Conservation (phyloP, 2,888 invertebrate species). For the Adineta ricciae region DNA sequence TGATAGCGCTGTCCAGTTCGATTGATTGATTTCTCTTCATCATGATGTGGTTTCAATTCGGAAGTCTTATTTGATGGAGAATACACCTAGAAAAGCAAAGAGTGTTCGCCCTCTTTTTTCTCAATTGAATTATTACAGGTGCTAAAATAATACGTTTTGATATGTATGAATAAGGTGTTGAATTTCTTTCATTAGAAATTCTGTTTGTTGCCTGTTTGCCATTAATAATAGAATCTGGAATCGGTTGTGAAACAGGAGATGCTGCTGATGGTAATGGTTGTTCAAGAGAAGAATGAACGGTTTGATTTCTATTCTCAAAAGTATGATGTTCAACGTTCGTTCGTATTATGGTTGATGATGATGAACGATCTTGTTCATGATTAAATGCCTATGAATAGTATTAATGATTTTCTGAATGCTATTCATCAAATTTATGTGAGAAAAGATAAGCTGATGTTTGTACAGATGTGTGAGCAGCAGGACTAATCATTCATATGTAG, state of each 20-base stretch:
- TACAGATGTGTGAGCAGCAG: background rate
- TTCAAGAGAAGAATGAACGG: background rate
- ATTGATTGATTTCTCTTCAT: background rate
- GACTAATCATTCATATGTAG: background rate
- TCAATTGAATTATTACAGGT: background rate
- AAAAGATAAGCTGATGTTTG: background rate
- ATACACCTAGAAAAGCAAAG: background rate
- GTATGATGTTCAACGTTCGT: background rate
- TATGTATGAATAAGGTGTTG: background rate
- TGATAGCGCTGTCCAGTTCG: background rate
- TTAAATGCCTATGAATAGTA: background rate
- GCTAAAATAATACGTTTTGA: background rate
- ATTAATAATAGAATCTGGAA: slow-evolving; percentile 2
- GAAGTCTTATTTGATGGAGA: background rate
- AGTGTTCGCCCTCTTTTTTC: background rate
- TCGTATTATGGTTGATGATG: background rate
- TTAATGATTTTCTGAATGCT: background rate
- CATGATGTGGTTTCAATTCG: background rate
- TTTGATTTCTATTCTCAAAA: background rate
- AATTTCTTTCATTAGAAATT: background rate
- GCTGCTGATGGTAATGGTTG: background rate
- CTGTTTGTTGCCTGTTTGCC: background rate
- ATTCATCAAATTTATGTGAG: background rate
- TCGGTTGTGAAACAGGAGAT: background rate
- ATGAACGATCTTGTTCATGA: background rate